Base-by-base conservation (phyloP, 2,888 invertebrate genomes). In the Drosophila aldrichi region DNA sequence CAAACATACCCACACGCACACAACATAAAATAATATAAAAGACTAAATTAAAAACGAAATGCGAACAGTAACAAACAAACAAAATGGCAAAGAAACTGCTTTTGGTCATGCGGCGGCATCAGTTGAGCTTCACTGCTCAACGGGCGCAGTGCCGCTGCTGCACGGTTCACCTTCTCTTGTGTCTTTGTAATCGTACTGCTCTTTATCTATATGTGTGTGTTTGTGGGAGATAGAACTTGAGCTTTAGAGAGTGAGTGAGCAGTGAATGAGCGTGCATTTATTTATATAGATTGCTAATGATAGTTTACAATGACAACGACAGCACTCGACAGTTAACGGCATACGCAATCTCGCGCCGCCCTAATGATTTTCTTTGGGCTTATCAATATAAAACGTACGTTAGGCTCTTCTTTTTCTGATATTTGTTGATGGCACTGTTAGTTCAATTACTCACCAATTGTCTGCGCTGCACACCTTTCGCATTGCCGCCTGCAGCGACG, bases 391-490 rank as follows among this genome's bases (percentile, higher is more conserved):
- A 9, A 25, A 56, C 36, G 52, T 29, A 54, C 34, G 51, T 55
- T 43, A 40, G 32, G 40, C 44, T 54, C 51, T 61, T 62, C n/a
- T 16, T 16, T 3, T 20, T 49, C 51, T 61, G 56, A 16, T 10
- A 25, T 25, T 20, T 60, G 36, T 40, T 40, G 32, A 2, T 32
- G 10, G 9, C 32, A 32, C 2, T 32, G 6, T 40, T 56, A 48
- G 41, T 71, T 71, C 20, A 57, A 59, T 48, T 82, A 92, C 92
- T 92, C 85, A 93, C 93, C 92, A 93, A 90, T 90, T 93, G 93
- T 77, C 93, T 92, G 63, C 93, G 92, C 74, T 89, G 90, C 69
- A 85, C 91, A 81, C 89, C 87, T 88, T 89, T 92, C 62, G 70
- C 80, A 72, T 74, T 82, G 77, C 70, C 77, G 72, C 75, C 48